phyloP scores from a whole-genome alignment of 2,797 vertebrate genomes.

The Lithobates pipiens region DNA sequence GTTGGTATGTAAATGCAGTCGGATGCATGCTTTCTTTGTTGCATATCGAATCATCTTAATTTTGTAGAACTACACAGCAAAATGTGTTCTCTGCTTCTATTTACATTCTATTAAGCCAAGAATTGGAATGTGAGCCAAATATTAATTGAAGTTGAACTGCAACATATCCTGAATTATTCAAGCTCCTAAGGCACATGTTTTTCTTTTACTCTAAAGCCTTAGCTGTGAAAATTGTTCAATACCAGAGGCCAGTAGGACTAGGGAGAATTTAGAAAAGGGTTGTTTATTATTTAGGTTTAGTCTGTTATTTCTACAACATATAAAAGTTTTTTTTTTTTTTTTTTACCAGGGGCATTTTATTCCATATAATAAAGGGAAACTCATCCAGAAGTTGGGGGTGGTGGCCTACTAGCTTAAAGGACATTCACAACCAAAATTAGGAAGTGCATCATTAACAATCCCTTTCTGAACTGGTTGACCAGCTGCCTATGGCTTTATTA shows the following conservation, averaged over 20 bases:
- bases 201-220: constrained; percentile 33
- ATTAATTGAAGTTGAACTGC: constrained; percentile 61
- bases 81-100: constrained; percentile 55
- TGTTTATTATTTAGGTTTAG: background rate
- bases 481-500: too few species aligned
- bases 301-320: background rate
- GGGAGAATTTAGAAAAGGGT: background rate
- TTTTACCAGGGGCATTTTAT: background rate
- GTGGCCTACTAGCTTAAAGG: too few species aligned
- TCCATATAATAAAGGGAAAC: too few species aligned
- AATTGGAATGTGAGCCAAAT: constrained; percentile 58
- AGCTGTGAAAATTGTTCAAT: constrained; percentile 27
- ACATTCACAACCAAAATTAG: too few species aligned
- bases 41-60: constrained; percentile 59
- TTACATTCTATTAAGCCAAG: constrained; percentile 62
- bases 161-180: constrained; percentile 62
- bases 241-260: background rate
- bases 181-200: constrained; percentile 46
- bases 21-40: constrained; percentile 56
- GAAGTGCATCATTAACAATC: too few species aligned
- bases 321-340: background rate
- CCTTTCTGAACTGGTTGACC: too few species aligned
- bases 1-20: constrained; percentile 51
- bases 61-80: constrained; percentile 58
- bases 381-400: too few species aligned